These are phyloP conservation scores for Spodoptera litura DNA, from an alignment of 1,140 invertebrate genomes.

Conservation along the genomic window DNA sequence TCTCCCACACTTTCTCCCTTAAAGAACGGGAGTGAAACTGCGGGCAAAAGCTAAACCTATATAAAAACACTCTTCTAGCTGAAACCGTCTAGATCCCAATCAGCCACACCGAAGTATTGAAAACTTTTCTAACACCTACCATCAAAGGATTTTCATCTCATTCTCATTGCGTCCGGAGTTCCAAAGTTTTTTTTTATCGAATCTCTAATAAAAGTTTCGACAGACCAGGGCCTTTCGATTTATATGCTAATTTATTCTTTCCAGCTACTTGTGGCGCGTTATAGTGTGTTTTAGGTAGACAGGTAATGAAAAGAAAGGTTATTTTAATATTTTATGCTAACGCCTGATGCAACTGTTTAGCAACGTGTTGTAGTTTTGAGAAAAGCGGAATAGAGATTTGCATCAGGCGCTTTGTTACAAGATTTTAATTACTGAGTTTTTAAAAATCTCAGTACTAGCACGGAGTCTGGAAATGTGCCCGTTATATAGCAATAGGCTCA, in stretches of 20 bases:
- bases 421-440: too few relatives aligned
- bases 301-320: not conserved
- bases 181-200: constrained; percentile 46
- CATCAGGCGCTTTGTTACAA: too few relatives aligned
- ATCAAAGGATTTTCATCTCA: constrained; percentile 46
- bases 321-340: not conserved
- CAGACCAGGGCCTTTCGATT: constrained; percentile 43
- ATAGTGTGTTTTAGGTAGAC: constrained; percentile 7
- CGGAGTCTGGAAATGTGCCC: too few relatives aligned
- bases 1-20: too few relatives aligned
- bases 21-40: too few relatives aligned
- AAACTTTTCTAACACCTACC: constrained; percentile 27
- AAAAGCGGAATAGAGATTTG: too few relatives aligned
- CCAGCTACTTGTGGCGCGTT: constrained; percentile 20
- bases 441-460: too few relatives aligned
- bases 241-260: constrained; percentile 48
- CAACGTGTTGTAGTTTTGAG: too few relatives aligned
- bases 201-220: constrained; percentile 43
- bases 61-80: not conserved
- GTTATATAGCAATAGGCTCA: too few relatives aligned
- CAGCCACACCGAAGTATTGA: constrained; percentile 21
- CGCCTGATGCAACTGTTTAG: not conserved
- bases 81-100: constrained; percentile 39
- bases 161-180: constrained; percentile 39
- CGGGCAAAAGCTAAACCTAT: too few relatives aligned